Base-by-base conservation (phyloP, 2,888 invertebrate genomes). In the Drosophila kanekoi region DNA sequence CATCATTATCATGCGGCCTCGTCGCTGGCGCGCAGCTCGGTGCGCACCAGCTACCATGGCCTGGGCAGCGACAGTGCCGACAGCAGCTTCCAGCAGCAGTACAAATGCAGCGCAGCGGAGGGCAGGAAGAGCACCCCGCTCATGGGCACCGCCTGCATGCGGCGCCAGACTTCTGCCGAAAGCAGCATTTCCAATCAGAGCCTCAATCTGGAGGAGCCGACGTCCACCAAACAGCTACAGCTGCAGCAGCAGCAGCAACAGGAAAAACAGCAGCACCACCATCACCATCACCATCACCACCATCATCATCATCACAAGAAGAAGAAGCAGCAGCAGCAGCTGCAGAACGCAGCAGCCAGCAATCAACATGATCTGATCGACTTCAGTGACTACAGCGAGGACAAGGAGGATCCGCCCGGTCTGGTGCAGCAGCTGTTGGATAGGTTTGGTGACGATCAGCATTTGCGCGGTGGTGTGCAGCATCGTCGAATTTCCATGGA, bases 171-270 rank as follows among this genome's bases (percentile, higher is more conserved):
- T 1, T 93, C 92, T 0, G 92, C 92, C 3, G 92, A 93, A 70
- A 93, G 93, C 59, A 92, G 92, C 74, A 91, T 92, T 32, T 92
- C 92, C 35, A 92, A 92, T 81, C 92, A 93, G 66, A 93, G 93
- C 64, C 76, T 91, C 13, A 92, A 90, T 59, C 73, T 91, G 51
- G 92, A 92, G 53, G 92, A 92, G 41, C 69, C 77, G 6, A 11
- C 61, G 1, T n/a, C 61, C 8, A 41, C 63, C 18, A 59, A 45
- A 10, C 49, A 52, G 16, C 62, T 56, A 10, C 53, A 33, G 3
- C 33, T 71, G 62, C 81, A 76, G 13, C 73, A 78, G 32, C 40
- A 28, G 18, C 57, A 56, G 2, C 67, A 73, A 3, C 44, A 60
- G 9, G 51, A 57, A 5, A 51, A 41, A n/a, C 59, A 74, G 1